These are phyloP conservation scores for Pantala flavescens DNA, from an alignment of 1,140 invertebrate species.

Conservation along the genomic window DNA sequence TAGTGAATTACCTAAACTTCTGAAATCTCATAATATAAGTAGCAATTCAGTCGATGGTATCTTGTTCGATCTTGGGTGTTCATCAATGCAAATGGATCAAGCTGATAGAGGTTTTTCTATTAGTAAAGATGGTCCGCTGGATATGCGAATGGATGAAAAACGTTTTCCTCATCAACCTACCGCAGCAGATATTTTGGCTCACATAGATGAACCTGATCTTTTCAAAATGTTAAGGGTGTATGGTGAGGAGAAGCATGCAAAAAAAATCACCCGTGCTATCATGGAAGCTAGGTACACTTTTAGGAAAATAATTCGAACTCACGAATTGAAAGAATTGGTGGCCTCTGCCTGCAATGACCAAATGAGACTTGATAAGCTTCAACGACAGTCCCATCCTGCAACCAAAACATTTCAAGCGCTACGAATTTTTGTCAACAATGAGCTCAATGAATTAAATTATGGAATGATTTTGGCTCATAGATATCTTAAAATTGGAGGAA, in stretches of 20 bases:
- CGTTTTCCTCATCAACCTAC: constrained; percentile 59
- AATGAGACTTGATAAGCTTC: constrained; percentile 52
- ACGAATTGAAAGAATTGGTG: constrained; percentile 71
- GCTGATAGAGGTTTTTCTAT: constrained; percentile 75
- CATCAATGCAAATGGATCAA: constrained; percentile 87
- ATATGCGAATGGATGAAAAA: constrained; percentile 90
- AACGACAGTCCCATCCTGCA: constrained; percentile 65
- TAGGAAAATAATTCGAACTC: constrained; percentile 67
- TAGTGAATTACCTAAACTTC: constrained; percentile 66
- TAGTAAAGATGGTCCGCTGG: constrained; percentile 72
- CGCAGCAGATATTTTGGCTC: constrained; percentile 74
- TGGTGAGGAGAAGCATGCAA: constrained; percentile 81
- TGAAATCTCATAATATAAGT: constrained; percentile 46
- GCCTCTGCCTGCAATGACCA: constrained; percentile 50
- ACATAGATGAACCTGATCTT: constrained; percentile 65
- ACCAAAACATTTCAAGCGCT: constrained; percentile 92
- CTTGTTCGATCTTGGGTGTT: constrained; percentile 90
- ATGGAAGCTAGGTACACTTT: constrained; percentile 77
- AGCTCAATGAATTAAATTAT: constrained; percentile 91
- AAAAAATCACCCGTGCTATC: constrained; percentile 77
- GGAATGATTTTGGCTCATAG: constrained; percentile 66
- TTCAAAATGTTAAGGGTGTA: constrained; percentile 73
- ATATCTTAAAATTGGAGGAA: constrained; percentile 65
- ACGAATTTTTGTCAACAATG: constrained; percentile 93
- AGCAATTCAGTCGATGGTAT: constrained; percentile 69